Evolutionary conservation across 2,113 vertebrate species (phyloP).

Genomic region (Macquaria ambigua): DNA sequence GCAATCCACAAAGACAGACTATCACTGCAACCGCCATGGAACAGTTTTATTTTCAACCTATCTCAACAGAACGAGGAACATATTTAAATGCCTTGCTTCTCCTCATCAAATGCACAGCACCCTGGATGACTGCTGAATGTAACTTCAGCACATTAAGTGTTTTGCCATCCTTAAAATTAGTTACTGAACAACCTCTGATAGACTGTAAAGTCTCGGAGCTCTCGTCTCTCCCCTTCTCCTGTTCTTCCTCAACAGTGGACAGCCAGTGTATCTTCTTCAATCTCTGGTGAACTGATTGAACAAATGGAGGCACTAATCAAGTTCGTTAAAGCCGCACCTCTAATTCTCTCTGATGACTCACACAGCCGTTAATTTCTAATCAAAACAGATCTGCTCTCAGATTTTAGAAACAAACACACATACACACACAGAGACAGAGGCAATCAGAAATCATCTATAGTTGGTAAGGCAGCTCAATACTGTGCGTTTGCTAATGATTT

Average conservation of each 20-base stretch:
- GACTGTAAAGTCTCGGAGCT: conserved; percentile 11
- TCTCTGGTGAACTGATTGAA: conserved; percentile 61
- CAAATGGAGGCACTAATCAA: conserved; percentile 64
- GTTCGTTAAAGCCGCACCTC: conserved; percentile 56
- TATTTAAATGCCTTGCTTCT: conserved; percentile 30
- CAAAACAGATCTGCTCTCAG: conserved; percentile 56
- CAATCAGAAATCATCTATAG: conserved; percentile 55
- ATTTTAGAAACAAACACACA: conserved; percentile 38
- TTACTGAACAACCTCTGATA: conserved; percentile 8
- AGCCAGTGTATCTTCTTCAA: conserved; percentile 32
- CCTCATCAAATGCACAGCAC: background rate
- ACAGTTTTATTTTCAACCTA: conserved; percentile 32
- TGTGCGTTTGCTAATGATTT: conserved; percentile 53
- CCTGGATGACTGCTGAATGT: conserved; percentile 22
- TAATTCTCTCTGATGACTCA: conserved; percentile 60
- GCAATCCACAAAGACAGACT: conserved; percentile 17
- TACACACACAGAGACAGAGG: conserved; percentile 10
- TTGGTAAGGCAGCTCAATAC: conserved; percentile 41
- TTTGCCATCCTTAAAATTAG: conserved; percentile 36
- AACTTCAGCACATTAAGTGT: conserved; percentile 34
- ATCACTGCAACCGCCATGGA: background rate
- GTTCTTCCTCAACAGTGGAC: conserved; percentile 11
- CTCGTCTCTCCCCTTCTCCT: background rate
- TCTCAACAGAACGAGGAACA: background rate
- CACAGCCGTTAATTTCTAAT: conserved; percentile 55